phyloP scores from a whole-genome alignment of 1,140 invertebrate species.

The honey bee (Apis mellifera) region Amel_HAv3.1 CM009931.2:18581501-18582000 shows the following conservation, averaged over 20 bases:
- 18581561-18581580: not conserved
- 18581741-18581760: constrained; percentile 61
- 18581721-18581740: constrained; percentile 55
- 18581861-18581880: constrained; percentile 54
- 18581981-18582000: constrained; percentile 69
- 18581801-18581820: constrained; percentile 24
- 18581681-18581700: constrained; percentile 46
- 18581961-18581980: constrained; percentile 54
- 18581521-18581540: constrained; percentile 2
- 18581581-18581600: not conserved
- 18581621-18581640: constrained; percentile 13
- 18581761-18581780: constrained; percentile 66
- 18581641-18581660: constrained; percentile 11
- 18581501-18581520: constrained; percentile 52
- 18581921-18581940: constrained; percentile 66
- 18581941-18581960: constrained; percentile 68
- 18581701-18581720: constrained; percentile 54
- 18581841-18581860: constrained; percentile 28
- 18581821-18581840: constrained; percentile 29
- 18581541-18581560: not conserved
- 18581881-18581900: constrained; percentile 72
- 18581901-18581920: constrained; percentile 62
- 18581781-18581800: constrained; percentile 32
- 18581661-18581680: constrained; percentile 35
- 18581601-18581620: constrained; percentile 12